Base-by-base conservation (phyloP, 2,113 vertebrate species). In the Microcebus griseorufus region DNA sequence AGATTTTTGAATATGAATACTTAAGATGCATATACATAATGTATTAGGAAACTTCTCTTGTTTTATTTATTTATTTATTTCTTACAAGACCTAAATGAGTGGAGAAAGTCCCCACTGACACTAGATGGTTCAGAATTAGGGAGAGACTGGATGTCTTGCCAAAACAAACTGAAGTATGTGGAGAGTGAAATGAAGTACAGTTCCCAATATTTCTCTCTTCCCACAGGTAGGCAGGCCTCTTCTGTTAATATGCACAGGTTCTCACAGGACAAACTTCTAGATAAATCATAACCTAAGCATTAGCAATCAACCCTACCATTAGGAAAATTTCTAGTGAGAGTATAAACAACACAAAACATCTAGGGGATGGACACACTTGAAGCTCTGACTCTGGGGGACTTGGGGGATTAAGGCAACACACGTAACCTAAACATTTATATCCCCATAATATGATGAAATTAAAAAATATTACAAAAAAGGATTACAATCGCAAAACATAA, bases 11-110 rank as follows among this genome's bases (percentile, higher is more conserved):
- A 37, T 62, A 39, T 64, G 1, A 67, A 83, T 48, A 51, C 0
- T 23, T 12, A 80, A 42, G 2, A 9, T 39, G 0, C 2, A 55
- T 72, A 39, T 27, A 1, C 2, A 13, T 20, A 42, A 95, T 39
- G 5, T 76, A 48, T 65, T 53, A 39, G 13, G 4, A 51, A 79
- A 67, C 1, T 9, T 60, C 34, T 51, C 3, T n/a, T 83, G 5
- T 16, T 22, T 58, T 79, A 70, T 51, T 51, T 42, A 42, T 45
- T 45, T 18, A 6, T 55, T 55, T 55, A 10, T 29, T 93, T 65
- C 3, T 70, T 34, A 32, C 0, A n/a, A 9, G 13, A 9, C 14
- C 42, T 81, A 4, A 6, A 48, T 16, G 27, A 16, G 2, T 29
- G 6, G 53, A 37, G 29, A 73, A 86, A 27, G 2, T 6, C 6